Percentiles rank a stretch among this genome's conserved stretches.
Conservation (phyloP, 2,113 vertebrate species). For the Bucco capensis region DNA sequence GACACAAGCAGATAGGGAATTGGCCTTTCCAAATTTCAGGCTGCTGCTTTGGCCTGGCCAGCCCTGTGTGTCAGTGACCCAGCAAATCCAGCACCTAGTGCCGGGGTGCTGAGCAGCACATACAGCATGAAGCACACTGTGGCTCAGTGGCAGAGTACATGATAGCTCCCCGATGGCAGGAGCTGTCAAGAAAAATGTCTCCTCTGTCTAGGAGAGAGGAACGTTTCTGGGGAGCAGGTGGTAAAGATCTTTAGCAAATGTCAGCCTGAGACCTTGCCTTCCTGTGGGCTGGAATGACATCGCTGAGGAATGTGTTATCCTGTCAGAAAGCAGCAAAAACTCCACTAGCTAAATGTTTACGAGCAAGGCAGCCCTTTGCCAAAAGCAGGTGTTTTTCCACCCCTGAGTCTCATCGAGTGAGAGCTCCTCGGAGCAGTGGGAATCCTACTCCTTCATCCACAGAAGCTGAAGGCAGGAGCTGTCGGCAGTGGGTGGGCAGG, state of each 20-base stretch:
- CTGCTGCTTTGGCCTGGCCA: background rate
- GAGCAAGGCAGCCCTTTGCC: constrained; percentile 5
- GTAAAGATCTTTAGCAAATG: constrained; percentile 42
- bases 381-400: background rate
- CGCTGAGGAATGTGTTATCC: constrained; percentile 8
- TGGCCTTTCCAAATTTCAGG: background rate
- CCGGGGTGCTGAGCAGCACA: background rate
- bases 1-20: rapidly evolving
- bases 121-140: rapidly evolving
- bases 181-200: background rate
- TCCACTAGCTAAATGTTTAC: background rate
- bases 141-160: background rate
- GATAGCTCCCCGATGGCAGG: background rate
- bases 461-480: background rate
- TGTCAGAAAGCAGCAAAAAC: constrained; percentile 5
- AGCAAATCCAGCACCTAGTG: rapidly evolving
- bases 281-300: constrained; percentile 46
- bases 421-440: background rate
- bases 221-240: constrained; percentile 25
- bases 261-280: constrained; percentile 53
- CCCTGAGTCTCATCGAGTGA: background rate
- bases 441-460: background rate
- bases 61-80: rapidly evolving
- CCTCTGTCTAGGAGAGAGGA: background rate
- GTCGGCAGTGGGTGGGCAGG: rapidly evolving